These are phyloP conservation scores for Proterorhinus semilunaris DNA, from an alignment of 2,113 vertebrate species.

Conservation along the genomic window DNA sequence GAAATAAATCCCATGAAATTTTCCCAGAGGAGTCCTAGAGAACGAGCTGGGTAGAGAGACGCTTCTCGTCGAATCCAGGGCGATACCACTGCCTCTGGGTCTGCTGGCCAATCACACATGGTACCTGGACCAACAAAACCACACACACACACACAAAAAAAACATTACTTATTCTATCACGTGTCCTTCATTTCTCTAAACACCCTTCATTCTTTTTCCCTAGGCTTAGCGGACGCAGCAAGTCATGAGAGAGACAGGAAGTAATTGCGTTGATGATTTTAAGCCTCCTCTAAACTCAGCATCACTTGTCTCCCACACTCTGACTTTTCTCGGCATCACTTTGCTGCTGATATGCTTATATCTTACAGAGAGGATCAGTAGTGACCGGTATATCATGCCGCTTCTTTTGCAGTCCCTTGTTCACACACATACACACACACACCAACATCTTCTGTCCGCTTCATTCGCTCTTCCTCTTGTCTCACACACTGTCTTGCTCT, in stretches of 20 bases:
- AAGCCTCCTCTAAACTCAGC: constrained; percentile 42
- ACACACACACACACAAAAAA: constrained; percentile 26
- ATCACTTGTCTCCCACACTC: constrained; percentile 43
- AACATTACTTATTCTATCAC: constrained; percentile 55
- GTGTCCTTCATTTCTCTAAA: constrained; percentile 2
- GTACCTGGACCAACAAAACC: constrained; percentile 62
- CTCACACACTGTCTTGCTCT: constrained; percentile 20
- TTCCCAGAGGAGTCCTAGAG: constrained; percentile 54
- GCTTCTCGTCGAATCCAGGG: constrained; percentile 59
- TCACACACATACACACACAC: constrained; percentile 55
- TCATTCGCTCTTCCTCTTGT: constrained; percentile 42
- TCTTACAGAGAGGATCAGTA: constrained; percentile 58
- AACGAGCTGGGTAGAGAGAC: constrained; percentile 43
- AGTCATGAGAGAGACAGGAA: constrained; percentile 22
- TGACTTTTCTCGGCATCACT: constrained; percentile 59
- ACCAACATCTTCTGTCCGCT: constrained; percentile 48
- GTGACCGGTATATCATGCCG: constrained; percentile 54
- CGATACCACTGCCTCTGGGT: constrained; percentile 58
- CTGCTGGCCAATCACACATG: constrained; percentile 63
- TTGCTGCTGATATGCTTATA: constrained; percentile 65
- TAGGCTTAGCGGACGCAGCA: constrained; percentile 31
- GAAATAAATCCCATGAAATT: constrained; percentile 73
- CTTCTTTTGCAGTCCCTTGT: constrained; percentile 56
- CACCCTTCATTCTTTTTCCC: constrained; percentile 13
- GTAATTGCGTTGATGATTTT: constrained; percentile 47